Evolutionary conservation across 2,797 vertebrate genomes (phyloP), one percentile per base, ranked within the genome.

Genomic region (Falco biarmicus): DNA sequence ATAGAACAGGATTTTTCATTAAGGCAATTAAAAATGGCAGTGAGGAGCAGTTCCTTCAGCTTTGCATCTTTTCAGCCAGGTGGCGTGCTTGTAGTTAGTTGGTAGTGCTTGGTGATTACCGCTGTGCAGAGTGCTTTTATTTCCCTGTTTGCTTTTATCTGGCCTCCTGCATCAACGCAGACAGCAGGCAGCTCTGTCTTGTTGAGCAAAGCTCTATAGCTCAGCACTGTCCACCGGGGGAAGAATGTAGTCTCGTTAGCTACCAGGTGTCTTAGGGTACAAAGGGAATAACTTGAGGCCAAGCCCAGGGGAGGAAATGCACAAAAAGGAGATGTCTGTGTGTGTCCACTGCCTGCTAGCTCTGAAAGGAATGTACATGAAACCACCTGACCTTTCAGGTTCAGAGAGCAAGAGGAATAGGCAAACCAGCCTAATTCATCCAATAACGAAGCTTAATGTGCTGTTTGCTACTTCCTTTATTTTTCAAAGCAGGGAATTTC

Each of bases 51-150:
- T 51, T 56, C 66, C 56, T 83, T 68, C 81, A 83, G 39, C 59
- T 92, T 73, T 86, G 61, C 43, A 0, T 59, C 37, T 80, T 93
- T 31, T 82, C 92, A 95, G 95, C 74, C 86, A 96, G 89, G 74
- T 95, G 95, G 92, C 70, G 78, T 93, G 77, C 85, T 96, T 93
- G 93, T 51, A 51, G 47, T 71, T 76, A 53, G 24, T 51, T 89
- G 57, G n/a, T 48, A 50, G 61, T 15, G 59, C 73, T 48, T 47
- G 45, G 29, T 24, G 70, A 43, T 61, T 59, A 6, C 77, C 2
- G 25, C 83, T 85, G 15, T 51, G 71, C 79, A 61, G 57, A 25
- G 12, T 51, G 73, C 65, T 48, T 82, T 43, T 56, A 24, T 47
- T 61, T 77, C 39, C n/a, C 51, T 15, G 0, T 47, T 48, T n/a